Evolutionary conservation across 2,888 invertebrate genomes (phyloP), one percentile per base, ranked within the genome.

Genomic region (Saturnia japonica): DNA sequence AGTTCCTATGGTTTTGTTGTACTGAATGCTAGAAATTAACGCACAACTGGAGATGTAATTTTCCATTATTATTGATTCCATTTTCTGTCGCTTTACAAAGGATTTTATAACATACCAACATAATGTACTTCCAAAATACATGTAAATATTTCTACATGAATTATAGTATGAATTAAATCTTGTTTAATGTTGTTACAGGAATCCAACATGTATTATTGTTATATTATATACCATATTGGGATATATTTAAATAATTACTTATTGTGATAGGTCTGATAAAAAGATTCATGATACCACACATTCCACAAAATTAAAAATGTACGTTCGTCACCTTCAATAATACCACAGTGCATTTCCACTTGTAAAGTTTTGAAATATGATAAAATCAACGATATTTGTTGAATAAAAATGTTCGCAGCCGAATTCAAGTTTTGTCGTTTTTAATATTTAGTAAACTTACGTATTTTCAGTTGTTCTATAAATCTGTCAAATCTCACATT

Each of bases 141-240:
- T 85, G 82, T 84, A 85, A 79, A 84, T 83, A 85, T 77, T 78
- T 78, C 76, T 82, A 83, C 79, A 77, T 80, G n/a, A 79, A 67
- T 54, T 40, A 70, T 70, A 43, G 28, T 70, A 67, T 81, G 79
- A 81, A 79, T 74, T 84, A 74, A 78, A 77, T 77, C 76, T 78
- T 78, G 73, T 76, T 73, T 75, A 76, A 74, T 76, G 72, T 82
- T 81, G 78, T 79, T 79, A 81, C 79, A 77, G 76, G 79, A 79
- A 78, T 79, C 79, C 73, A 78, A 77, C 75, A 75, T 79, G 75
- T 80, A 76, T 74, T 77, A 73, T 74, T 75, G 74, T 73, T 74
- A 76, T 74, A 75, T 74, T 72, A 74, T 80, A 78, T 74, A 75
- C 75, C 72, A 74, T 80, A 78, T 76, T 78, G 78, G 67, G 75